Evolutionary conservation across 2,797 vertebrate genomes (phyloP).

Genomic region (Enteromius viviparus): DNA sequence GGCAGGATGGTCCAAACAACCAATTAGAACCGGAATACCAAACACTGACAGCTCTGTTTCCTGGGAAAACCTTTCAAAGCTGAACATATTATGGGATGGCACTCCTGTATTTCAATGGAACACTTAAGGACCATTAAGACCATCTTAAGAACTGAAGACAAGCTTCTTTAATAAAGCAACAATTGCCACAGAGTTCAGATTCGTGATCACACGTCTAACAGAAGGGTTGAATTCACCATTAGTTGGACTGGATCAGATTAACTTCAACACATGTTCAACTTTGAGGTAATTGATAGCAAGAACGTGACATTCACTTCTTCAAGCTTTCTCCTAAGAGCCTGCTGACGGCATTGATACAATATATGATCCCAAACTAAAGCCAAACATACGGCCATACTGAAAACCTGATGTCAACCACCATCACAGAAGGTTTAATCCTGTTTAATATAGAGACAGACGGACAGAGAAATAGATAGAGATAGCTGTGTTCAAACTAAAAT

Average conservation of each 20-base stretch:
- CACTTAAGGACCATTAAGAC: neutral
- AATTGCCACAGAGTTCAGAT: neutral
- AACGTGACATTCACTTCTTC: conserved; percentile 10
- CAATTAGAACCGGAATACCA: conserved; percentile 21
- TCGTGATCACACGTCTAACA: neutral
- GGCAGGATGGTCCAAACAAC: conserved; percentile 2
- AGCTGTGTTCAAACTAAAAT: neutral
- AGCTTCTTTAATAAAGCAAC: conserved; percentile 1
- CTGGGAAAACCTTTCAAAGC: conserved; percentile 8
- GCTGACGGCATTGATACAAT: conserved; percentile 12
- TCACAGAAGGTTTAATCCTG: neutral
- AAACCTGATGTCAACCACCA: neutral
- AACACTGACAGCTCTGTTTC: conserved; percentile 7
- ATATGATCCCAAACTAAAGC: conserved; percentile 14
- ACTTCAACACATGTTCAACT: conserved; percentile 20
- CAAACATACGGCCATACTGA: neutral
- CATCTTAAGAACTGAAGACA: neutral
- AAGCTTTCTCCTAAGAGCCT: conserved; percentile 2
- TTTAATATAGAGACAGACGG: neutral
- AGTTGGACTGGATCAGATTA: neutral
- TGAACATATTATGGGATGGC: conserved; percentile 1
- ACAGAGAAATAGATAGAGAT: neutral
- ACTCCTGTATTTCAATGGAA: conserved; percentile 2
- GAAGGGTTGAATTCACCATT: neutral
- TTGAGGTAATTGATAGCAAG: conserved; percentile 23